Conservation (phyloP, 1,140 invertebrate genomes). For the Thrips palmi region DNA sequence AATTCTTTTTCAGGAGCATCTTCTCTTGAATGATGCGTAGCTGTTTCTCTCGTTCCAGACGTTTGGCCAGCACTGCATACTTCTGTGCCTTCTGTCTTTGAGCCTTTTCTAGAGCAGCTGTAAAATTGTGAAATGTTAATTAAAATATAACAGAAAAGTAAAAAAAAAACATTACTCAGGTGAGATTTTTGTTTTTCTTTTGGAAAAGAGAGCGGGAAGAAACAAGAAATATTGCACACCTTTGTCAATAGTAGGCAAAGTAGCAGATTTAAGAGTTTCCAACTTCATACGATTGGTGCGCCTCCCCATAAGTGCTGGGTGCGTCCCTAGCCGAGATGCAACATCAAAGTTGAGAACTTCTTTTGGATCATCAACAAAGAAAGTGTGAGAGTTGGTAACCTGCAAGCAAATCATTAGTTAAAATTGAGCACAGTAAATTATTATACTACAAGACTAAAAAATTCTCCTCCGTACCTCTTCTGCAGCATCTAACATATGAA, state of each 20-base stretch:
- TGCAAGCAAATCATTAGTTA: no score
- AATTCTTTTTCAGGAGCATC: slow-evolving; percentile 53
- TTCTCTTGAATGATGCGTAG: slow-evolving; percentile 66
- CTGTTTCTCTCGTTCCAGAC: slow-evolving; percentile 66
- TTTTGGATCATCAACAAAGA: slow-evolving; percentile 57
- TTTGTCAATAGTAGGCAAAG: slow-evolving; percentile 33
- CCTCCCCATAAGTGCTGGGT: slow-evolving; percentile 44
- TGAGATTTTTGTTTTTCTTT: neutral
- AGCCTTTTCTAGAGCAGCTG: slow-evolving; percentile 26
- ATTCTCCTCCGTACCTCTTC: no score
- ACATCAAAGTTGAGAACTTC: slow-evolving; percentile 48
- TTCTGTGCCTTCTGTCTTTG: slow-evolving; percentile 39
- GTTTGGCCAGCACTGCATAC: slow-evolving; percentile 62
- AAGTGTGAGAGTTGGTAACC: slow-evolving; percentile 53
- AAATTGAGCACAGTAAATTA: no score
- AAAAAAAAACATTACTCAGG: neutral
- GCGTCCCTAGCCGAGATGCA: slow-evolving; percentile 51
- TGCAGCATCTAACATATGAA: slow-evolving; percentile 64
- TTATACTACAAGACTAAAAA: no score
- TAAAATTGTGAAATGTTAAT: slow-evolving; percentile 12
- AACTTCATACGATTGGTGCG: slow-evolving; percentile 47
- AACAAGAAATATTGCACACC: slow-evolving; percentile 20
- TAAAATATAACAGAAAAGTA: no score
- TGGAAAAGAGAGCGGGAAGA: slow-evolving; percentile 5
- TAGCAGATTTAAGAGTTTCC: slow-evolving; percentile 36